Evolutionary conservation across 2,113 vertebrate genomes (phyloP).

Genomic region (Hippolais icterina): DNA sequence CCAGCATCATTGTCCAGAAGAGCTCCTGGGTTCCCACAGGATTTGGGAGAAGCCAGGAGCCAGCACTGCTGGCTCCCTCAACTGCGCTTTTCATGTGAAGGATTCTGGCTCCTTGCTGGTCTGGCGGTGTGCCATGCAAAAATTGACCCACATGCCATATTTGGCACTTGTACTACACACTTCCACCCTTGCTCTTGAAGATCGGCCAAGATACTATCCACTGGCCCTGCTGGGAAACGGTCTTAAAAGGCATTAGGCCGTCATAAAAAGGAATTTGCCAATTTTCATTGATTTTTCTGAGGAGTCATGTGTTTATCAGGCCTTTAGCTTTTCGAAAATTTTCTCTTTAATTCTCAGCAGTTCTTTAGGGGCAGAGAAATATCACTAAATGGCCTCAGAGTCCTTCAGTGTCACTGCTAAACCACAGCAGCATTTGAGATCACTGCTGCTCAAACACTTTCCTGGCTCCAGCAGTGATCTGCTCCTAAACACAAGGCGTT

Average conservation of each 20-base stretch:
- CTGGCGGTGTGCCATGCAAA: not conserved
- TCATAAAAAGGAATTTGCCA: not conserved
- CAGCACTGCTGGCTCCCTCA: fast-evolving
- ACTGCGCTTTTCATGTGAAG: not conserved
- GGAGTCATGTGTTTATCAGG: not conserved
- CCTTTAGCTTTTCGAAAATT: not conserved
- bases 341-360: not conserved
- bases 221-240: not conserved
- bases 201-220: not conserved
- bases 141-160: not conserved
- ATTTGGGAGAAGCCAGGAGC: not conserved
- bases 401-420: not conserved
- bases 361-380: not conserved
- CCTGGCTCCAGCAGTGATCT: not conserved
- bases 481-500: not conserved
- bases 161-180: not conserved
- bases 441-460: not conserved
- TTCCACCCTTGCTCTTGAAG: not conserved
- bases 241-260: not conserved
- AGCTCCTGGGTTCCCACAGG: not conserved
- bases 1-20: not conserved
- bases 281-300: not conserved
- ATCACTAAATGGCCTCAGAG: not conserved
- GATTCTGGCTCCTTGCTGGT: not conserved
- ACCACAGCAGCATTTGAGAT: not conserved